Base-by-base conservation (phyloP, 1,140 invertebrate genomes). In the Nomia melanderi region DNA sequence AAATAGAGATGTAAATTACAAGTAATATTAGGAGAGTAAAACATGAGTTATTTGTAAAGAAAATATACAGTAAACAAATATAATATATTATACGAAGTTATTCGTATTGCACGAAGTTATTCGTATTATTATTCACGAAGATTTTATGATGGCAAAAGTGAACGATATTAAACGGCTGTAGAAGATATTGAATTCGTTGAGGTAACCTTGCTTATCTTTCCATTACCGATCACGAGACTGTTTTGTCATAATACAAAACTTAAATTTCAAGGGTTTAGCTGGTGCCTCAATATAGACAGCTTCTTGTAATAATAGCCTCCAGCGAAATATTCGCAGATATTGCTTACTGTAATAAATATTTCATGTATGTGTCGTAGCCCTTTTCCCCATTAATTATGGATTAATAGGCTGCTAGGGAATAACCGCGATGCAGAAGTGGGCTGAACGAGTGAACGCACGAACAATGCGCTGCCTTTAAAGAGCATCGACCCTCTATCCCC, bases 281-380 rank as follows among this genome's bases (percentile, higher is more conserved):
- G 2, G 31, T 4, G 47, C 36, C 31, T 8, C 2, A 8, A 2
- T 11, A 2, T 11, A 36, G 36, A 17, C 25, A 12, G 20, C 7
- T 23, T 60, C 33, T 14, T 25, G 12, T 1, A 39, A 62, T 50
- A 62, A n/a, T 11, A 5, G 33, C 36, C 36, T 12, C 50, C 27
- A 20, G 41, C 63, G 25, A 65, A 47, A 47, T 50, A 29, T 29
- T 47, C 41, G 3, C 23, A 8, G 14, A 29, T 64, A 14, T 23
- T 23, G n/a, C 33, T 12, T 4, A 8, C 23, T 6, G 9, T 69
- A 36, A 79, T 79, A 77, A 77, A 79, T 79, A 79, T 77, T 79
- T 25, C 62, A 66, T 53, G 20, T 20, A 25, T 11, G 59, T 12
- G 6, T 59, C 29, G 39, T 14, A 39, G 59, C 70, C 47, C 39